A percentile compares a stretch with the other conserved stretches of the same genome.
Evolutionary conservation across 2,888 invertebrate species (phyloP).

Genomic region (Stictocephala bisonia): DNA sequence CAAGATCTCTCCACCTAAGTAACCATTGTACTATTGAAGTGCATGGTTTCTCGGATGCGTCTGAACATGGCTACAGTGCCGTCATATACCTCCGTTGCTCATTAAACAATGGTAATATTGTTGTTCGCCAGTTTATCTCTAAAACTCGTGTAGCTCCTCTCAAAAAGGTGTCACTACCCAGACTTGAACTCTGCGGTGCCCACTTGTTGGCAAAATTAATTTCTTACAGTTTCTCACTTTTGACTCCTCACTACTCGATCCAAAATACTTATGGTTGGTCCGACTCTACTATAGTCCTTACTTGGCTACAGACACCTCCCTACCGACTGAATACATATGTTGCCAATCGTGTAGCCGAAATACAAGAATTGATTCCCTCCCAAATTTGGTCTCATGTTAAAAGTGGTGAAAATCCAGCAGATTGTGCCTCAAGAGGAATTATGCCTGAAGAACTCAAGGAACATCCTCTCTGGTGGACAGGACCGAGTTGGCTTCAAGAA

Average conservation of each 20-base stretch:
- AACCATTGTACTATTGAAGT: neutral
- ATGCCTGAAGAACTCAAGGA: slow-evolving; percentile 2
- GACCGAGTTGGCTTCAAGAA: slow-evolving; percentile 2
- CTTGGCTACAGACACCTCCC: slow-evolving; percentile 9
- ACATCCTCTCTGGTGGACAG: slow-evolving; percentile 17
- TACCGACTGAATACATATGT: slow-evolving; percentile 38
- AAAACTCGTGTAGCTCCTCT: slow-evolving; percentile 5
- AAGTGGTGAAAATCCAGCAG: slow-evolving; percentile 30
- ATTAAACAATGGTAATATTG: neutral
- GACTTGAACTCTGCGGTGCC: slow-evolving; percentile 9
- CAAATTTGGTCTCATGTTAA: slow-evolving; percentile 36
- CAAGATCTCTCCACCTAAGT: neutral
- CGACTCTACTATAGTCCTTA: slow-evolving; percentile 34
- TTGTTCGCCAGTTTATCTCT: neutral
- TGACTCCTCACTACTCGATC: too few relatives aligned
- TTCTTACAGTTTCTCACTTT: too few relatives aligned
- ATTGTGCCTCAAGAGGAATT: slow-evolving; percentile 39
- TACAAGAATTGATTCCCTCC: neutral
- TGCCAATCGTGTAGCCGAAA: slow-evolving; percentile 36
- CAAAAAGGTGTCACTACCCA: neutral
- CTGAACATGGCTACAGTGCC: slow-evolving; percentile 10
- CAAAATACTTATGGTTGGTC: too few relatives aligned
- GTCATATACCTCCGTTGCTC: neutral
- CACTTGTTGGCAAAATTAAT: neutral
- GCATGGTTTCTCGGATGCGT: slow-evolving; percentile 37